Evolutionary conservation across 2,113 vertebrate genomes (phyloP).

Genomic region (Tragelaphus buxtoni): DNA sequence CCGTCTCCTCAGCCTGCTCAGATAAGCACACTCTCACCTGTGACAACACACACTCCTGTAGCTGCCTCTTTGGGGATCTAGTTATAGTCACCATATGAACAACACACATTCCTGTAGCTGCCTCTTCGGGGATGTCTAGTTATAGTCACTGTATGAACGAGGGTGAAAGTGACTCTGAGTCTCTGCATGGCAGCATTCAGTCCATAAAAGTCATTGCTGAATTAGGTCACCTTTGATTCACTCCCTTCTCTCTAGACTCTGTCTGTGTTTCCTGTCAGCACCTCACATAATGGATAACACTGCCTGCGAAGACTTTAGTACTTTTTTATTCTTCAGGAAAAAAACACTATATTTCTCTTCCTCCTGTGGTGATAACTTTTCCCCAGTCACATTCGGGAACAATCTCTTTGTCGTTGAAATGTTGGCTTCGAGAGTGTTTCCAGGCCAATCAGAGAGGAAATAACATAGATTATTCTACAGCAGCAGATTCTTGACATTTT

Average conservation of each 20-base stretch:
- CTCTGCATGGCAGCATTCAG: neutral
- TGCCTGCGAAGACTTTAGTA: slow-evolving; percentile 8
- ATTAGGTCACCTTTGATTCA: slow-evolving; percentile 38
- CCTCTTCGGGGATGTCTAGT: neutral
- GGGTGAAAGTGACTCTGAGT: neutral
- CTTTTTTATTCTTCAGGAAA: slow-evolving; percentile 8
- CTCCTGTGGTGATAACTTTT: neutral
- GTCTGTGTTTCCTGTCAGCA: slow-evolving; percentile 15
- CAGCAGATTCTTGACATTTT: slow-evolving; percentile 45
- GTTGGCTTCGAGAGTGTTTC: slow-evolving; percentile 25
- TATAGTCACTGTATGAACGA: neutral
- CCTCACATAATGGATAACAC: neutral
- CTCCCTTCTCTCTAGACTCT: neutral
- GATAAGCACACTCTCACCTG: neutral
- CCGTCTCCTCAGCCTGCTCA: neutral
- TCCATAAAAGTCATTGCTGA: slow-evolving; percentile 14
- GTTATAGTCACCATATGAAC: neutral
- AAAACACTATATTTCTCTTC: neutral
- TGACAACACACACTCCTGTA: neutral
- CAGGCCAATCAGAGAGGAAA: slow-evolving; percentile 18
- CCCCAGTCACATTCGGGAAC: neutral
- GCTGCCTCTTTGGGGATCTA: neutral
- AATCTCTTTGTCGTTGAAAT: slow-evolving; percentile 59
- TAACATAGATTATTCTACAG: slow-evolving; percentile 46
- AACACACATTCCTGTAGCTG: neutral